These are phyloP conservation scores for Oxyura jamaicensis DNA, from an alignment of 2,113 vertebrate species.

Conservation along the genomic window DNA sequence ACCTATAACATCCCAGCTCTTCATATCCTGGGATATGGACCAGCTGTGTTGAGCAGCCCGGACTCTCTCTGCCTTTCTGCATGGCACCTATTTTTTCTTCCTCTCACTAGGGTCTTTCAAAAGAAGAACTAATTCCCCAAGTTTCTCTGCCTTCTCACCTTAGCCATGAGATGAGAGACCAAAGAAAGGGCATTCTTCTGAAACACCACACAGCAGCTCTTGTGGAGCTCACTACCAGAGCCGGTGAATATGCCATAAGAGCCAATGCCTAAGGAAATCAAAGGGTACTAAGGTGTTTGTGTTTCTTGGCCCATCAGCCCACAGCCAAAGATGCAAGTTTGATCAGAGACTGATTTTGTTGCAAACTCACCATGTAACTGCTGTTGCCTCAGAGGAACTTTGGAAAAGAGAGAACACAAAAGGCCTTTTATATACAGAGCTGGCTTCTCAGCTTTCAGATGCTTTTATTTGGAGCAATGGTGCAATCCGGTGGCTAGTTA, in stretches of 20 bases:
- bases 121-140: not conserved
- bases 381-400: not conserved
- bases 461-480: slow-evolving; percentile 40
- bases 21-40: not conserved
- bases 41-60: not conserved
- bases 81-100: not conserved
- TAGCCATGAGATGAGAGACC: not conserved
- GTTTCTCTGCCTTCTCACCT: not conserved
- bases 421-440: not conserved
- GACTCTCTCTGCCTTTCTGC: not conserved
- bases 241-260: not conserved
- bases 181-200: not conserved
- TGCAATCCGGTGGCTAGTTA: slow-evolving; percentile 51
- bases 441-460: not conserved
- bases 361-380: not conserved
- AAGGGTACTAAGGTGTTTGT: no score
- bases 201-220: not conserved
- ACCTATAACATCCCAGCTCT: not conserved
- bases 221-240: not conserved
- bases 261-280: not conserved
- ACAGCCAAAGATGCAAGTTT: not conserved
- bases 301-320: not conserved
- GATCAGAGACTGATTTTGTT: not conserved
- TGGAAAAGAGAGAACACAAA: not conserved
- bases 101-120: not conserved